Evolutionary conservation across 1,140 invertebrate genomes (phyloP), one percentile per base, ranked within the genome.

Genomic region (Drosophila grimshawi): DNA sequence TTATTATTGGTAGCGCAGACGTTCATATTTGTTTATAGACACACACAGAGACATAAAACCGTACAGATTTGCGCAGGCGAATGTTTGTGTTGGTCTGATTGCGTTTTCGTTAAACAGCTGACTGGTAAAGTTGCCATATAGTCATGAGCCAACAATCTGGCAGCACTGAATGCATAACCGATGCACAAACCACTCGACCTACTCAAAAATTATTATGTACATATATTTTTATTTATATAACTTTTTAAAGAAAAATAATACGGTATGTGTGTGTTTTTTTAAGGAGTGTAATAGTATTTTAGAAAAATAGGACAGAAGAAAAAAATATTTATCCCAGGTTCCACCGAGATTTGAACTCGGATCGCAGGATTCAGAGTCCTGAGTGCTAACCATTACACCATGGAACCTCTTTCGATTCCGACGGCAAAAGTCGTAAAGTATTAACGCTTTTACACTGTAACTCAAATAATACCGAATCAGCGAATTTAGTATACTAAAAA

Each of bases 351-450:
- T 96, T 95, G 95, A 96, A 96, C 95, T 96, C 95, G 95, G 95
- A 96, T 96, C 95, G 95, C 96, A 96, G 96, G 96, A 96, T 96
- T 96, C 96, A 97, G 94, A 97, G 96, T 96, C 96, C 96, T 96
- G 95, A 96, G 95, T 96, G 96, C 96, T 97, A 95, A 96, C 96
- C 96, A 96, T 96, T 96, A 96, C 96, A 97, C 96, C 96, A 96
- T 96, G 95, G 95, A 83, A 83, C 80, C 80, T 10, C 61, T 33
- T 30, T 5, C 0, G 0, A 1, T 2, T 0, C 2, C 10, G 2
- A 2, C 33, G 68, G 0, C 11, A n/a, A 43, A 39, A n/a, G 4
- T 61, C 5, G n/a, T 32, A 35, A 33, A 61, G n/a, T 7, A n/a
- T 10, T n/a, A 5, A 27, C 55, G 6, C 39, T 4, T 11, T 3